Evolutionary conservation across 2,888 invertebrate genomes (phyloP).

Genomic region (Apodemia mormo): DNA sequence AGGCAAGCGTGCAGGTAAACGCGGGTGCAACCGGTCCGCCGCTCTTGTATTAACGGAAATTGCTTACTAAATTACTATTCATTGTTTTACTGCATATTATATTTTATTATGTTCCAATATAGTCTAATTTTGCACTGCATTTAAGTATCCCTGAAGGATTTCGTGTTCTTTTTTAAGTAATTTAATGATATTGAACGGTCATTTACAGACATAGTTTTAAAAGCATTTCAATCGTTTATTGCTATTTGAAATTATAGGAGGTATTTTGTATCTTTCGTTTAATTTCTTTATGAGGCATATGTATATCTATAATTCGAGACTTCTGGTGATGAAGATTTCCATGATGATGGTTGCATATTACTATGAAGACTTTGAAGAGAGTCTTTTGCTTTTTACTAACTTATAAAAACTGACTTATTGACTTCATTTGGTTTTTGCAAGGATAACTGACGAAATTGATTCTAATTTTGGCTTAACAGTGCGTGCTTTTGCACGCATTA

Average conservation of each 20-base stretch:
- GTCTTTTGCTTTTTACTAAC: no score
- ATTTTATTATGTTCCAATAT: slow-evolving; percentile 37
- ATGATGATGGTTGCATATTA: no score
- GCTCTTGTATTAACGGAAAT: slow-evolving; percentile 61
- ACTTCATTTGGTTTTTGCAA: no score
- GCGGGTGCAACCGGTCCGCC: slow-evolving; percentile 53
- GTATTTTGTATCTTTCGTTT: neutral
- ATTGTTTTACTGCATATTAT: slow-evolving; percentile 38
- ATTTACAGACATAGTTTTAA: neutral
- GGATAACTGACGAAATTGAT: no score
- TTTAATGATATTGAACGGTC: slow-evolving; percentile 3
- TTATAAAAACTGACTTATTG: no score
- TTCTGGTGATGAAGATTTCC: no score
- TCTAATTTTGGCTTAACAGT: no score
- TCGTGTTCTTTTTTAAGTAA: neutral
- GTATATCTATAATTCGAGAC: no score
- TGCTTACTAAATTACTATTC: slow-evolving; percentile 59
- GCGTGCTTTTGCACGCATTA: no score
- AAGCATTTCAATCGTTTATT: neutral
- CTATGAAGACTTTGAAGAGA: no score
- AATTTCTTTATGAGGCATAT: no score
- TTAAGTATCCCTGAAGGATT: neutral
- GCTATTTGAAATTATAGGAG: neutral
- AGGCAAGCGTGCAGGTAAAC: slow-evolving; percentile 65
- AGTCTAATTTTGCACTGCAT: slow-evolving; percentile 18